Evolutionary conservation across 2,113 vertebrate species (phyloP).

Genomic region (Neopipo cinnamomea): DNA sequence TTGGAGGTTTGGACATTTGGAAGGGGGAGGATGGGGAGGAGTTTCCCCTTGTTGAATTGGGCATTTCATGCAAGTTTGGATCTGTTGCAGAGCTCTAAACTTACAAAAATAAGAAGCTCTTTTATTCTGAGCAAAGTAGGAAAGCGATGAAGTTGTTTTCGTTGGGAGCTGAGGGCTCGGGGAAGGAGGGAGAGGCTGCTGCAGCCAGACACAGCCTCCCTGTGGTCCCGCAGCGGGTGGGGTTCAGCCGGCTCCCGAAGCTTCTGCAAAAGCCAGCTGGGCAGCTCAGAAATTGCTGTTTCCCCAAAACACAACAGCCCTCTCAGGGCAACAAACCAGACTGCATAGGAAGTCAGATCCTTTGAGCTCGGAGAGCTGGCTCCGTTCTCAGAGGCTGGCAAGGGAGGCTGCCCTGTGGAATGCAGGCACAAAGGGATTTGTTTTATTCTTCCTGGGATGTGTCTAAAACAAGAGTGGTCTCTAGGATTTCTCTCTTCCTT

Average conservation of each 20-base stretch:
- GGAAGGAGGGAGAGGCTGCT: background rate
- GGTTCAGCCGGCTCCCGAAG: background rate
- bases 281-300: background rate
- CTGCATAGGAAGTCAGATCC: background rate
- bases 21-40: background rate
- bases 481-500: background rate
- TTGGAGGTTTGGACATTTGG: background rate
- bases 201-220: background rate
- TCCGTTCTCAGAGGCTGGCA: background rate
- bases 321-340: background rate
- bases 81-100: background rate
- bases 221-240: background rate
- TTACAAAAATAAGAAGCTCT: conserved; percentile 30
- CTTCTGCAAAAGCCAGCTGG: background rate
- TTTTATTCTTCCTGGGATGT: background rate
- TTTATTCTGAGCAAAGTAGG: conserved; percentile 13
- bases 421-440: background rate
- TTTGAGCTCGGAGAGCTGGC: background rate
- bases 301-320: background rate
- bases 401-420: background rate
- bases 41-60: conserved; percentile 22
- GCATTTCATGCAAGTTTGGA: conserved; percentile 36
- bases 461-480: background rate
- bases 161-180: background rate
- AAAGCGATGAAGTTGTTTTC: background rate